These are phyloP conservation scores for Cybosia mesomella DNA, from an alignment of 2,888 invertebrate species.

Conservation along the genomic window DNA sequence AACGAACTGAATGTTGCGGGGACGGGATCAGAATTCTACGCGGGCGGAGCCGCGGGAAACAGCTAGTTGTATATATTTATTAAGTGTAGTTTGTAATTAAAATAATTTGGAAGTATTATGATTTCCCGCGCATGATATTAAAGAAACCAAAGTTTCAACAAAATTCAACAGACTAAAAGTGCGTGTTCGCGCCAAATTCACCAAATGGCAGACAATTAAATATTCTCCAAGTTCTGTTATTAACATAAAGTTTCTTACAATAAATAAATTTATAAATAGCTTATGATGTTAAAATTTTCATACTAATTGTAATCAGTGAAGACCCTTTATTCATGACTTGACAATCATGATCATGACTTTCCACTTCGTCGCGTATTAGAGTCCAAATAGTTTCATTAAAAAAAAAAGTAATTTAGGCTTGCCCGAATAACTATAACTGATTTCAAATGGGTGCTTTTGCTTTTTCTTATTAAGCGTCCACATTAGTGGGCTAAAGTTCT, in stretches of 20 bases:
- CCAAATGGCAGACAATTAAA: neutral
- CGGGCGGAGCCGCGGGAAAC: no score
- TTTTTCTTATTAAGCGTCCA: no score
- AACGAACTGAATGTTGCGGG: no score
- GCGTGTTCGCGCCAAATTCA: neutral
- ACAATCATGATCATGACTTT: neutral
- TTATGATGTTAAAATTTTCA: neutral
- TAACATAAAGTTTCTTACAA: neutral
- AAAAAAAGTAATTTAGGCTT: no score
- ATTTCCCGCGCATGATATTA: neutral
- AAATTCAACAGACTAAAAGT: neutral
- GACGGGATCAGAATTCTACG: no score
- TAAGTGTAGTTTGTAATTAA: neutral
- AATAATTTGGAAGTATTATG: no score
- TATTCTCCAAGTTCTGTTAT: neutral
- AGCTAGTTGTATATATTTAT: neutral
- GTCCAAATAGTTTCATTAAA: no score
- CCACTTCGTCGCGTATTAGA: no score
- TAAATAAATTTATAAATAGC: neutral
- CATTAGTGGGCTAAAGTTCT: no score
- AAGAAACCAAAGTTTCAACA: neutral
- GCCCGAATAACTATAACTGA: no score
- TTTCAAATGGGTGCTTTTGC: no score
- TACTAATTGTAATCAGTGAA: neutral
- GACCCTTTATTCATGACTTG: neutral